Conservation (phyloP, 2,797 vertebrate species). For the Margarornis squamiger region DNA sequence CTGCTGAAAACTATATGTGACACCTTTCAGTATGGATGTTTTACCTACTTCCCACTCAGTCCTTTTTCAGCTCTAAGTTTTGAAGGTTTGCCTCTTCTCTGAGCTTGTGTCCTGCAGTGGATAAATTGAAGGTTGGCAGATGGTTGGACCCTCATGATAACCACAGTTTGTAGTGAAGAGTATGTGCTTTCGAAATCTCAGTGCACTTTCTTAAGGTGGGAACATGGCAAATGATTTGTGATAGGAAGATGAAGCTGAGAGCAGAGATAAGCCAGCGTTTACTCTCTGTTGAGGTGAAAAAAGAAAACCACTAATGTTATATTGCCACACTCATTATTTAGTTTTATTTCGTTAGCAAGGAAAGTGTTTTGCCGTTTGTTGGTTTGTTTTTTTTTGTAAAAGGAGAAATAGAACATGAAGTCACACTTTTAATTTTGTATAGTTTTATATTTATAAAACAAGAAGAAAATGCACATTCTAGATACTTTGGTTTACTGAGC, state of each 20-base stretch:
- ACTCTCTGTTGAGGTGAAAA: neutral
- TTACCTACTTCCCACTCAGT: neutral
- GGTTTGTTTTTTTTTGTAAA: neutral
- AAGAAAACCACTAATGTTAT: neutral
- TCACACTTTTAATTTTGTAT: slow-evolving; percentile 58
- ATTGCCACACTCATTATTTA: neutral
- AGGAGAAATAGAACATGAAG: slow-evolving; percentile 31
- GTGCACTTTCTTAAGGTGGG: neutral
- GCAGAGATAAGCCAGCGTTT: neutral
- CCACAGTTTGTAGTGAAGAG: neutral
- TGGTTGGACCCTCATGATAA: neutral
- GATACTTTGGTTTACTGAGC: slow-evolving; percentile 30
- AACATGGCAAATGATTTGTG: neutral
- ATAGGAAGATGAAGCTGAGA: neutral
- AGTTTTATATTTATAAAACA: slow-evolving; percentile 45
- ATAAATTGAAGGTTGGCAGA: neutral
- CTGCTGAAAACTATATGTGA: neutral
- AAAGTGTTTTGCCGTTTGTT: neutral
- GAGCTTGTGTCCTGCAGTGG: neutral
- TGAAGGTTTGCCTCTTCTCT: neutral
- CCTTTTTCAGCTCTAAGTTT: neutral
- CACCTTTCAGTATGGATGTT: neutral
- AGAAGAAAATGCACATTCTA: slow-evolving; percentile 13
- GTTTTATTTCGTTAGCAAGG: neutral
- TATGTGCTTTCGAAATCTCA: neutral